These are phyloP conservation scores for Hypocryptadius cinnamomeus DNA, from an alignment of 2,113 vertebrate genomes.

Conservation along the genomic window DNA sequence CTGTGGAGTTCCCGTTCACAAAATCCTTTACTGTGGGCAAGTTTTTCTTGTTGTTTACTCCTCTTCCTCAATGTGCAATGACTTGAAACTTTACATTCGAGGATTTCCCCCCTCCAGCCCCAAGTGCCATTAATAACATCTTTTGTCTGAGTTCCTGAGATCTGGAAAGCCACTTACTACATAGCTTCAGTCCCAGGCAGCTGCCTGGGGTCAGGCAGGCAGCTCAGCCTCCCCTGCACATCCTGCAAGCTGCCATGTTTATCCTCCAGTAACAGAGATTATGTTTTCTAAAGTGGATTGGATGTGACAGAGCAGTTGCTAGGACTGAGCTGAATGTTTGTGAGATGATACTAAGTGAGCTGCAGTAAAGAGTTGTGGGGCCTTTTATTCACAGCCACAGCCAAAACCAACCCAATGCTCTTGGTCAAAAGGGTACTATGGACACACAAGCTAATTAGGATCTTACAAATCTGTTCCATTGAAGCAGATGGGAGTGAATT, in stretches of 20 bases:
- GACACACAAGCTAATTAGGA: neutral
- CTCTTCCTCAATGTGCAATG: neutral
- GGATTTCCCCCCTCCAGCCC: neutral
- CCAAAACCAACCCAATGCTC: neutral
- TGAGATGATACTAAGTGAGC: neutral
- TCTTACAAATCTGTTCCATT: neutral
- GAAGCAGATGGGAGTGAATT: neutral
- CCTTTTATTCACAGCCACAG: neutral
- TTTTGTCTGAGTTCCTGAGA: slow-evolving; percentile 30
- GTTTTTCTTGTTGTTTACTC: neutral
- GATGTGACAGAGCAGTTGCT: neutral
- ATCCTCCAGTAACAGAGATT: neutral
- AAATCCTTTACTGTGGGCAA: neutral
- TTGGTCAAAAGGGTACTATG: neutral
- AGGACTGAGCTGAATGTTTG: neutral
- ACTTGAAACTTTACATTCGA: slow-evolving; percentile 8
- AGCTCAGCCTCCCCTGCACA: neutral
- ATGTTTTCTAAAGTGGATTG: neutral
- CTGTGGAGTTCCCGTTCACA: slow-evolving; percentile 24
- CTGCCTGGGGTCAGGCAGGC: neutral
- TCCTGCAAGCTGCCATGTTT: neutral
- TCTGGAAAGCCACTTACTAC: neutral
- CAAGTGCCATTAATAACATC: neutral
- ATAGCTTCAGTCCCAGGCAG: neutral
- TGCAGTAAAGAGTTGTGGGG: neutral